phyloP scores from a whole-genome alignment of 2,113 vertebrate genomes.

The Balaeniceps rex region DNA sequence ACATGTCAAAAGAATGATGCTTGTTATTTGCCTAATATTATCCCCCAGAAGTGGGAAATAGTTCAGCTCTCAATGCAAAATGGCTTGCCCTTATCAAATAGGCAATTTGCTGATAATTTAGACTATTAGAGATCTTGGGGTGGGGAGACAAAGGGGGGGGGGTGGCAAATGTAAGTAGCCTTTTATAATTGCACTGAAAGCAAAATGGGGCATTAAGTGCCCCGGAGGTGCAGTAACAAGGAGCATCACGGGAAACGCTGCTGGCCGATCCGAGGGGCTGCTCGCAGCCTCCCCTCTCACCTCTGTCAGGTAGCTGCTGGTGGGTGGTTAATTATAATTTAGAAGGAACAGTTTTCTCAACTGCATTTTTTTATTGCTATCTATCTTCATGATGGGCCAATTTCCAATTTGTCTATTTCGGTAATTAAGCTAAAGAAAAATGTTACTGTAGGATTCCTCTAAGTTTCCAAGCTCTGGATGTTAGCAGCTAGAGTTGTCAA shows the following conservation, averaged over 20 bases:
- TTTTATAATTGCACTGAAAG: constrained; percentile 72
- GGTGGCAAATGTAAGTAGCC: constrained; percentile 53
- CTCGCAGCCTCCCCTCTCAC: constrained; percentile 48
- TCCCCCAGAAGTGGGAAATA: constrained; percentile 72
- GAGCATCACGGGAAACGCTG: constrained; percentile 31
- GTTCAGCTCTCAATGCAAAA: constrained; percentile 68
- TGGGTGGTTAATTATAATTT: constrained; percentile 71
- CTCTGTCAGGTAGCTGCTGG: constrained; percentile 62
- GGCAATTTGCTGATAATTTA: constrained; percentile 71
- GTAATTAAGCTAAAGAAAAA: constrained; percentile 73
- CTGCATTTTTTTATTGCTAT: constrained; percentile 65
- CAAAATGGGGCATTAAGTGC: constrained; percentile 56
- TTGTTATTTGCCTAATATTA: constrained; percentile 78
- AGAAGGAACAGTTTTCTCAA: constrained; percentile 51
- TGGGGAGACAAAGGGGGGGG: constrained; percentile 22
- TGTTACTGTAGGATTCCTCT: constrained; percentile 47
- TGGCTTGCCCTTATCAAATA: constrained; percentile 74
- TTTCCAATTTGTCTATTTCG: constrained; percentile 66
- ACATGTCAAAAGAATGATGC: constrained; percentile 75
- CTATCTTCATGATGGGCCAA: constrained; percentile 72
- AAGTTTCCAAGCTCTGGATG: not conserved
- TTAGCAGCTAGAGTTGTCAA: not conserved
- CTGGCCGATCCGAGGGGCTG: not conserved
- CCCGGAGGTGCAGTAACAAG: constrained; percentile 33
- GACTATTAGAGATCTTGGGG: constrained; percentile 70